Conservation (phyloP, 2,797 vertebrate genomes). For the Picus viridis region DNA sequence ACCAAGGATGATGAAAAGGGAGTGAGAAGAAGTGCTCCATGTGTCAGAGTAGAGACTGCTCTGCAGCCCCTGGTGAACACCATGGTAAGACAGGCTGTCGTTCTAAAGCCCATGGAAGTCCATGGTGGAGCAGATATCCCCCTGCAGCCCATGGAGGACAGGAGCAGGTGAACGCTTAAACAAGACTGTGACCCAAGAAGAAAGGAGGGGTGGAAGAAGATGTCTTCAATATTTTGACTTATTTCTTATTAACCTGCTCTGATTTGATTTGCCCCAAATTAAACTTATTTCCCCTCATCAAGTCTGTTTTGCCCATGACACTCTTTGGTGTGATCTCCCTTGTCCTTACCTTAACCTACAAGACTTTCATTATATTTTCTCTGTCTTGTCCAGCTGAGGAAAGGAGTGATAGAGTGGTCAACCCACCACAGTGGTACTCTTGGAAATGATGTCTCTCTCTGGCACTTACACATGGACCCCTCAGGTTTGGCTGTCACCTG, state of each 20-base stretch:
- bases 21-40: neutral
- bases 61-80: accelerated
- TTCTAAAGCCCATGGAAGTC: neutral
- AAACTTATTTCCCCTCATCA: no score
- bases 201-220: no score
- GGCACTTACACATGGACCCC: neutral
- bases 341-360: no score
- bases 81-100: neutral
- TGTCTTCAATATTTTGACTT: neutral
- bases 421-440: no score
- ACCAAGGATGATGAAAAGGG: neutral
- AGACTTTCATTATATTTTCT: neutral
- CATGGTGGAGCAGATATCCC: neutral
- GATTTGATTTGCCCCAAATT: no score
- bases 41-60: neutral
- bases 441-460: neutral
- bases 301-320: no score
- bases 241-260: neutral
- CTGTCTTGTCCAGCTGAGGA: neutral
- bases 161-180: neutral
- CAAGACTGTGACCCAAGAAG: neutral
- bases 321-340: no score
- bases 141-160: neutral
- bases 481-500: neutral
- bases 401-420: neutral